Evolutionary conservation across 2,888 invertebrate genomes (phyloP).

Genomic region (Orthosia gothica): DNA sequence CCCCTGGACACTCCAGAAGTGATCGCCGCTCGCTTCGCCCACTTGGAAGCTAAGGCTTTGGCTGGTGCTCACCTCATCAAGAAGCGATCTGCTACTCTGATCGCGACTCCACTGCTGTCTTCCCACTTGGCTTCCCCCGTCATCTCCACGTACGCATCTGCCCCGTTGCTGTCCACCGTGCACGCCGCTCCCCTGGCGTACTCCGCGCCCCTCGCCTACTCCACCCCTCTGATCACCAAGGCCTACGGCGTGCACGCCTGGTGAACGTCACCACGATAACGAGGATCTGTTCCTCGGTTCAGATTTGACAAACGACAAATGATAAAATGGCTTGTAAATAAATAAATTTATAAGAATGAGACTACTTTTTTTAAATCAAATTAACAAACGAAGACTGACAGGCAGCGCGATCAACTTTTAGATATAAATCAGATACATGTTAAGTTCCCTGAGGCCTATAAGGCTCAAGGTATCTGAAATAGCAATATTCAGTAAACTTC

Average conservation of each 20-base stretch:
- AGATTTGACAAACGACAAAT: constrained; percentile 79
- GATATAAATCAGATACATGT: not conserved
- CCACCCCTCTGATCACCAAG: constrained; percentile 78
- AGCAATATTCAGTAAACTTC: constrained; percentile 11
- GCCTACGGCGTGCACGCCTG: constrained; percentile 84
- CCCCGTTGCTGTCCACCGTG: constrained; percentile 77
- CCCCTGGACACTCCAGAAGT: constrained; percentile 86
- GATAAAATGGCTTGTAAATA: constrained; percentile 76
- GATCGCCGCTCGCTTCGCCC: constrained; percentile 84
- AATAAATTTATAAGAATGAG: constrained; percentile 61
- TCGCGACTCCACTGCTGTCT: constrained; percentile 62
- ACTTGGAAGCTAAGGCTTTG: constrained; percentile 84
- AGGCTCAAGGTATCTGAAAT: constrained; percentile 1
- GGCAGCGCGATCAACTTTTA: not conserved
- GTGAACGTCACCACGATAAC: constrained; percentile 80
- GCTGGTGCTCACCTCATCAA: constrained; percentile 82
- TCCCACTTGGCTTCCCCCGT: constrained; percentile 73
- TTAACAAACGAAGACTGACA: not conserved
- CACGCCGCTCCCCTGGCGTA: constrained; percentile 75
- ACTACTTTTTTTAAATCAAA: not conserved
- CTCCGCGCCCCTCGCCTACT: constrained; percentile 75
- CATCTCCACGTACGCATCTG: constrained; percentile 75
- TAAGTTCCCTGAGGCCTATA: not conserved
- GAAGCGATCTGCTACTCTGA: constrained; percentile 82
- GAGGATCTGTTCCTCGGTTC: constrained; percentile 79